Percentiles rank a stretch among this genome's conserved stretches.
These are phyloP conservation scores for Netelia fuscicornis DNA, from an alignment of 2,888 invertebrate species.

Conservation along the genomic window DNA sequence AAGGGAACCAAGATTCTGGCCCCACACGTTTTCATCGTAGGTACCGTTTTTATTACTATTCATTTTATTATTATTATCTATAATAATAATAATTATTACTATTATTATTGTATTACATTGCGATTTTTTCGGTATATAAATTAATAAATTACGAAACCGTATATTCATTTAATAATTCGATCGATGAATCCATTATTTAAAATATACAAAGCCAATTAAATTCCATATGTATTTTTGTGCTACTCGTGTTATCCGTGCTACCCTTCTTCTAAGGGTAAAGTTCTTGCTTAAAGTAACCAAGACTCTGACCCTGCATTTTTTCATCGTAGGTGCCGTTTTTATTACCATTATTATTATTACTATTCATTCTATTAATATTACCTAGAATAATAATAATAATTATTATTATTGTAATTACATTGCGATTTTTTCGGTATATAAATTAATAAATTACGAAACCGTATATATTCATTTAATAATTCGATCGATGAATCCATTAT, in stretches of 20 bases:
- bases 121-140: no score
- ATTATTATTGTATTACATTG: not conserved
- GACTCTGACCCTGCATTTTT: not conserved
- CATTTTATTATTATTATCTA: not conserved
- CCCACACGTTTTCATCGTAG: not conserved
- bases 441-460: no score
- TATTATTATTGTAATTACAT: not conserved
- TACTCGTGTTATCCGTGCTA: slow-evolving; percentile 8
- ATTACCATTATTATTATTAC: not conserved
- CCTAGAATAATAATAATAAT: no score
- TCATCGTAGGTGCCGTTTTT: not conserved
- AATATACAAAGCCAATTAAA: not conserved
- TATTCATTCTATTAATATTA: not conserved
- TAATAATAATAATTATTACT: not conserved
- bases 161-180: no score
- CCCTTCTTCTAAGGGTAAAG: slow-evolving; percentile 1
- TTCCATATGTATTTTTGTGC: slow-evolving; percentile 19
- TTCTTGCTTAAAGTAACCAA: not conserved
- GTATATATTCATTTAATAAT: no score
- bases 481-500: no score
- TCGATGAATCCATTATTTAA: no score
- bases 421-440: no score
- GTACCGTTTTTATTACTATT: not conserved
- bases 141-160: no score
- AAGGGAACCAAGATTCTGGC: not conserved